A percentile compares a stretch with the other conserved stretches of the same genome.
These are phyloP conservation scores for Umimayanthus chanpuru DNA, from an alignment of 92 coral and sea anemone species.

Conservation along the genomic window DNA sequence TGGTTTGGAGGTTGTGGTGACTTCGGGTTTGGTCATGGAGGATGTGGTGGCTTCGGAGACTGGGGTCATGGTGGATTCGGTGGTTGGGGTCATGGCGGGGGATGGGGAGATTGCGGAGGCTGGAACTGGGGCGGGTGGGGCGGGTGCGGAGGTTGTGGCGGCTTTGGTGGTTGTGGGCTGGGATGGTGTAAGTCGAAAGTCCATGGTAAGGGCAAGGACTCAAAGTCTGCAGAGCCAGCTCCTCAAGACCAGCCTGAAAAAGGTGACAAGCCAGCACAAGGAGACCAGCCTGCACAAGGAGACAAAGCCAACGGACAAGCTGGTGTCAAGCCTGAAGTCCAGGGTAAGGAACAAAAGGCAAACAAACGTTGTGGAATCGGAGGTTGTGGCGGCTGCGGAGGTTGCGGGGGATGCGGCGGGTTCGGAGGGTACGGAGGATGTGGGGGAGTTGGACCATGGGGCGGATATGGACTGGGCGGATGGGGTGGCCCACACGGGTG, in stretches of 20 bases:
- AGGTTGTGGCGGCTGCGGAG: not conserved
- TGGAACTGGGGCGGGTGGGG: conserved; percentile 67
- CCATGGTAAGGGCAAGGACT: conserved; percentile 48
- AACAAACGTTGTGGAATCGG: conserved; percentile 70
- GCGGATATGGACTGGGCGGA: conserved; percentile 82
- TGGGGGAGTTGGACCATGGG: conserved; percentile 71
- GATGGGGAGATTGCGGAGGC: conserved; percentile 62
- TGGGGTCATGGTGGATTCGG: conserved; percentile 58
- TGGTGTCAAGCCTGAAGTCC: conserved; percentile 43
- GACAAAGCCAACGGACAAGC: conserved; percentile 7
- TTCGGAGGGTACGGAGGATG: conserved; percentile 56
- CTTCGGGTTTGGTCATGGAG: conserved; percentile 56
- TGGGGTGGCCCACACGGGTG: conserved; percentile 73
- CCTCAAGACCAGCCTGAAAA: conserved; percentile 25
- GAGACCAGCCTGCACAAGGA: not conserved
- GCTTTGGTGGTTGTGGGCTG: conserved; percentile 59
- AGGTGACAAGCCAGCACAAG: not conserved
- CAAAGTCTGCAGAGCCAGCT: conserved; percentile 56
- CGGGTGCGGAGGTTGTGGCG: conserved; percentile 47
- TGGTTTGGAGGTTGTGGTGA: conserved; percentile 56
- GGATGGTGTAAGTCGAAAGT: conserved; percentile 73
- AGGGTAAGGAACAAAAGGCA: conserved; percentile 51
- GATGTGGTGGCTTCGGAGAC: conserved; percentile 54
- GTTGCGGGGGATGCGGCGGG: not conserved
- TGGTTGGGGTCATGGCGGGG: conserved; percentile 61